Base-by-base conservation (phyloP, 2,113 vertebrate genomes). In the Notarius quadriscutis region DNA sequence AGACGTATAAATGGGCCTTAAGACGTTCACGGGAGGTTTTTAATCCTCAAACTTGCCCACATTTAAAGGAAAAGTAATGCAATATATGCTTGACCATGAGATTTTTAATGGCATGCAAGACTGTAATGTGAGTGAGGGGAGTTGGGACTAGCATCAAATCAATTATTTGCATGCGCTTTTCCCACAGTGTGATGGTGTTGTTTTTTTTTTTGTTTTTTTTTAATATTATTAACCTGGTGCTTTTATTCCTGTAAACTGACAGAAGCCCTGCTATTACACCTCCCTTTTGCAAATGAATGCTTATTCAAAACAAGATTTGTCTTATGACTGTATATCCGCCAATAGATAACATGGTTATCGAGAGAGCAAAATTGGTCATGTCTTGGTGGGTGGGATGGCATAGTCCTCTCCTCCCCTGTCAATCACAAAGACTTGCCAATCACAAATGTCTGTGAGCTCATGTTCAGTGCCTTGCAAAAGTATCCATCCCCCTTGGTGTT, bases 161-260 rank as follows among this genome's bases (percentile, higher is more conserved):
- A 17, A 60, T 72, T 27, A 81, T 87, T 81, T 81, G 65, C 85
- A 81, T 87, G 63, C 50, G 2, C 55, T 86, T 86, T 81, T 57
- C 77, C 50, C 71, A 27, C 25, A 15, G 78, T 71, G 17, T 30
- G 41, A 72, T 30, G n/a, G n/a, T n/a, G n/a, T n/a, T n/a, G n/a
- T n/a, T 41, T 41, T 41, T 41, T 41, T 34, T 34, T 34, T 34
- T 34, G 1, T 34, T 34, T 34, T 34, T 34, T 34, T 34, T 34
- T 2, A 41, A 4, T 30, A 1, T 30, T 30, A 30, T 81, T 72
- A 72, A 60, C 65, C 55, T 41, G 74, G 17, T 14, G 41, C 30
- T 25, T 25, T 15, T 14, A 57, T 51, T 82, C 11, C 17, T 20
- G n/a, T 82, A 58, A 86, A 81, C 79, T 14, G 57, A 30, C 34